Conservation (phyloP, 2,888 invertebrate species). For the Entomobrya proxima region DNA sequence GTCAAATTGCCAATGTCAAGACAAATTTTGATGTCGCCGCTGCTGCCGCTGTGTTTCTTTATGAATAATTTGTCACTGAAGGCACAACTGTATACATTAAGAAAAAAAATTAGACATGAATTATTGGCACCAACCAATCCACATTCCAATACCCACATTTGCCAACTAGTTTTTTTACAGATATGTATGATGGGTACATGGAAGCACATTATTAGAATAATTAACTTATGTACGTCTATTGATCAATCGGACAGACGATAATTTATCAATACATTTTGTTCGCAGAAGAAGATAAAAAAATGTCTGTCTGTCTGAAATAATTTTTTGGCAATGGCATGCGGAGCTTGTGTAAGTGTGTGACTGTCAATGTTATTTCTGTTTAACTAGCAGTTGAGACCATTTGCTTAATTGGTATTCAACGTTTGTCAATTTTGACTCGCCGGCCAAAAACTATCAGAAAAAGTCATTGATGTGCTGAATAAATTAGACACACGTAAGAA, state of each 20-base stretch:
- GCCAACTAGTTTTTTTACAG: no score
- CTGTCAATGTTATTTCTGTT: no score
- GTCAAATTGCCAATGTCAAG: no score
- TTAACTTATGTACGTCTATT: background rate
- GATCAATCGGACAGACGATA: conserved; percentile 3
- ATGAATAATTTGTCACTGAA: no score
- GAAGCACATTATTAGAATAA: background rate
- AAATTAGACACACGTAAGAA: conserved; percentile 44
- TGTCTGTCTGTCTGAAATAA: background rate
- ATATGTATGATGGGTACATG: no score
- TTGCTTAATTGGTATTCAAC: conserved; percentile 67
- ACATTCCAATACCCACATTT: background rate
- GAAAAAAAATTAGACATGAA: background rate
- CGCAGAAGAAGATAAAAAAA: background rate
- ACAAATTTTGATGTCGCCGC: no score
- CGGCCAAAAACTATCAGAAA: background rate
- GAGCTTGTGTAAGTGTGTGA: no score
- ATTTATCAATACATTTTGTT: conserved; percentile 20
- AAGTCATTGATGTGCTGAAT: conserved; percentile 45
- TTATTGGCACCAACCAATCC: conserved; percentile 14
- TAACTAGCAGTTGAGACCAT: background rate
- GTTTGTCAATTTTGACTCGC: conserved; percentile 57
- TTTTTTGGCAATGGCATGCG: background rate
- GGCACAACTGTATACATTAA: no score
- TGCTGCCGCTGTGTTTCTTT: no score